Evolutionary conservation across 2,797 vertebrate species (phyloP).

Genomic region (Siniperca scherzeri): DNA sequence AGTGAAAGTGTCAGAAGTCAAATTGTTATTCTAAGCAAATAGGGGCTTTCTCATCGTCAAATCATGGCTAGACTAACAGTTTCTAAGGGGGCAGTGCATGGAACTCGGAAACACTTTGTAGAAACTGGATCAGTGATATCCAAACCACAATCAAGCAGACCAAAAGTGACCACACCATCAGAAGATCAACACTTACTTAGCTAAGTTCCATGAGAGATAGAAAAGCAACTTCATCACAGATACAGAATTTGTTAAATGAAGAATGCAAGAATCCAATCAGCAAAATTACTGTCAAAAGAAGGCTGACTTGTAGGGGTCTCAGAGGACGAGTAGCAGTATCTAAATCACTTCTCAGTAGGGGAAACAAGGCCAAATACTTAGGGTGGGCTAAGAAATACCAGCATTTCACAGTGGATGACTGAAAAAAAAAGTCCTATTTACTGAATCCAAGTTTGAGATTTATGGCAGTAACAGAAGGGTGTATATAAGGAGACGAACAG

Average conservation of each 20-base stretch:
- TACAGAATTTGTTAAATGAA: conserved; percentile 8
- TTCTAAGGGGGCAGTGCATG: background rate
- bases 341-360: background rate
- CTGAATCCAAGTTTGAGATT: background rate
- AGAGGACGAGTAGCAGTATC: background rate
- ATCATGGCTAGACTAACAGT: background rate
- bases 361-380: background rate
- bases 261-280: background rate
- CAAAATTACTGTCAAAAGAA: conserved; percentile 1
- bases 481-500: background rate
- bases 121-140: background rate
- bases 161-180: conserved; percentile 13
- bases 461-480: background rate
- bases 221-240: background rate
- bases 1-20: background rate
- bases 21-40: background rate
- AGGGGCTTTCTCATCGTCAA: background rate
- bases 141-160: background rate
- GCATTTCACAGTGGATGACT: background rate
- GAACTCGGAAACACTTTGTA: background rate
- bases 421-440: background rate
- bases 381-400: background rate
- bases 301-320: background rate
- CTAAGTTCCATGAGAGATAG: conserved; percentile 3
- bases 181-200: conserved; percentile 23